Conservation (phyloP, 2,797 vertebrate species). For the Macropodus opercularis region DNA sequence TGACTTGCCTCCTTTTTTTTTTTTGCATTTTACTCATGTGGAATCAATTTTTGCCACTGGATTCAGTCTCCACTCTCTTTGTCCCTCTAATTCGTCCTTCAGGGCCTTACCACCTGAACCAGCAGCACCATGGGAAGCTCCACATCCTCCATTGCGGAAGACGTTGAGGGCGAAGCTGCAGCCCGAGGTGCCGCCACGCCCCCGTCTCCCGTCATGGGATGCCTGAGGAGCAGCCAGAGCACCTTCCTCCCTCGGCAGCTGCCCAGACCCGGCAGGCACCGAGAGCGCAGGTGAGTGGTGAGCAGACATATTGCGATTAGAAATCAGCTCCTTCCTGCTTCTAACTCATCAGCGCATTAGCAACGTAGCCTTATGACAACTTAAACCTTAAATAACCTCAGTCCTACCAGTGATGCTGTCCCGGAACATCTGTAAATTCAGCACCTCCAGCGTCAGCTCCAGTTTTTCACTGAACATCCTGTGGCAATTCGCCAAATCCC, state of each 20-base stretch:
- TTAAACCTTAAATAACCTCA: no score
- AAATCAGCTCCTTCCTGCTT: no score
- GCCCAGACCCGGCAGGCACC: conserved; percentile 45
- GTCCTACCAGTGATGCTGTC: no score
- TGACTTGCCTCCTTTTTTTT: not conserved
- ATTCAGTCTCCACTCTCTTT: not conserved
- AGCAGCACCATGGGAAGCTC: conserved; percentile 65
- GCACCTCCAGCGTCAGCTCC: no score
- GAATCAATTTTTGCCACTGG: no score
- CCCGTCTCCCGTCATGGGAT: conserved; percentile 67
- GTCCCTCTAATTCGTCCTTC: not conserved
- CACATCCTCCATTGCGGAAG: conserved; percentile 56
- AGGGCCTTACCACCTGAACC: conserved; percentile 35
- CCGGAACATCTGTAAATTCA: no score
- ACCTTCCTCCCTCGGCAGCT: conserved; percentile 60
- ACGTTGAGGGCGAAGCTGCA: conserved; percentile 1
- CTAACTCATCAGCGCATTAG: no score
- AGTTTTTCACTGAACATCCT: not conserved
- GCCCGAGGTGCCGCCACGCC: conserved; percentile 48
- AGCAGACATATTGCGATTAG: not conserved
- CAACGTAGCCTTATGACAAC: no score
- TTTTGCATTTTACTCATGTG: not conserved
- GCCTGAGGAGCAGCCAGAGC: conserved; percentile 72
- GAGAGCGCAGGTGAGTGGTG: conserved; percentile 64
- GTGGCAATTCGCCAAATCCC: not conserved